phyloP scores from a whole-genome alignment of 2,888 invertebrate species.

The Stenotaenia linearis region DNA sequence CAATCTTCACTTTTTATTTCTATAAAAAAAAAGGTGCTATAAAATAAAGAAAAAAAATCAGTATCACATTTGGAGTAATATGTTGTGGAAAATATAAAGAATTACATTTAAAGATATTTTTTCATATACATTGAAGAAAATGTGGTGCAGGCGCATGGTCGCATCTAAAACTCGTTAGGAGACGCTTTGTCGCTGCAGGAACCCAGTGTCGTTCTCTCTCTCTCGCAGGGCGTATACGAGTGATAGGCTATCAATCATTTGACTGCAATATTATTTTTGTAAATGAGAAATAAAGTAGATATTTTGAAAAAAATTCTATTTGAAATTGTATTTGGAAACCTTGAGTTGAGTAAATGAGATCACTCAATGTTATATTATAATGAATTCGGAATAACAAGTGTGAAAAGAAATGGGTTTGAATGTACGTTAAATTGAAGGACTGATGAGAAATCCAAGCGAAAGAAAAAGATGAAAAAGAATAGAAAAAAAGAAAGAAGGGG shows the following conservation, averaged over 20 bases:
- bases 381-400: not conserved
- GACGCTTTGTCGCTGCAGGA: not conserved
- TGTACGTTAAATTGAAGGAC: not conserved
- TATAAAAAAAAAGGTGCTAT: too few relatives aligned
- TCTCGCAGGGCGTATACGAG: not conserved
- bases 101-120: not conserved
- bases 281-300: not conserved
- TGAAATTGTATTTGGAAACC: not conserved
- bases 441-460: not conserved
- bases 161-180: constrained; percentile 1
- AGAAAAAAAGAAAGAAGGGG: not conserved
- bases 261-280: not conserved
- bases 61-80: not conserved
- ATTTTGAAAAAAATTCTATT: not conserved
- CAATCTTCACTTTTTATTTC: too few relatives aligned
- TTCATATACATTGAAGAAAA: not conserved
- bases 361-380: not conserved
- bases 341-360: not conserved
- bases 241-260: not conserved
- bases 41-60: not conserved
- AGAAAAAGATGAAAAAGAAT: not conserved
- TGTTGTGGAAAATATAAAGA: not conserved
- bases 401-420: not conserved
- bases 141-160: not conserved
- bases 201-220: not conserved